Base-by-base conservation (phyloP, 2,797 vertebrate genomes). In the Tarsius wallacei region DNA sequence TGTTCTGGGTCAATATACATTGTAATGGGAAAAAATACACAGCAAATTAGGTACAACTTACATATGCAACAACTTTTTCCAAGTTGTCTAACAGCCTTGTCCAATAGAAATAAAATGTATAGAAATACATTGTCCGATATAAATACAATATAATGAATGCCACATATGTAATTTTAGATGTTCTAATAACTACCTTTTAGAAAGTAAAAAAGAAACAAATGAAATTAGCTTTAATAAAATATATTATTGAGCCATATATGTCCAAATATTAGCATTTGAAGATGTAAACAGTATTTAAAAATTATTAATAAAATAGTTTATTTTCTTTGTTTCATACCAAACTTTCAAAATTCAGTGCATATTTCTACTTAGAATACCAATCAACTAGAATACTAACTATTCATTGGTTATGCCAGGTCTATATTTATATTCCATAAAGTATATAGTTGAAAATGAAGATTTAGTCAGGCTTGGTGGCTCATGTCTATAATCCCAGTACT, bases 251-350 rank as follows among this genome's bases (percentile, higher is more conserved):
- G 49, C 21, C 53, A 49, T n/a, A 59, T 59, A 26, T 57, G 49
- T 31, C 28, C 53, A 85, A 76, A 55, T 76, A 85, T 85, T 97
- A 63, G 33, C 31, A 76, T 64, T 89, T 92, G 64, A 89, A 77
- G 11, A n/a, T 87, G 47, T 74, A 61, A 87, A 81, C 19, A 71
- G 53, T 82, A 55, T 71, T 87, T 57, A 77, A 36, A 88, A 88
- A 61, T 17, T 66, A 26, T 82, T 53, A 88, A 87, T 93, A 47
- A 81, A 4, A 47, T 59, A 28, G n/a, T 85, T 70, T 70, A 76
- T 7, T 73, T 85, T 80, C 63, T 76, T 91, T 84, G 42, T 88
- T 9, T 87, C 13, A 57, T 47, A 31, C 33, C 53, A 80, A 94
- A 11, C 7, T 93, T 80, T 93, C 26, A 73, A 85, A 95, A 86